Percentiles rank a stretch among this genome's conserved stretches.
Conservation (phyloP, 2,113 vertebrate genomes). For the Tamias sibiricus region DNA sequence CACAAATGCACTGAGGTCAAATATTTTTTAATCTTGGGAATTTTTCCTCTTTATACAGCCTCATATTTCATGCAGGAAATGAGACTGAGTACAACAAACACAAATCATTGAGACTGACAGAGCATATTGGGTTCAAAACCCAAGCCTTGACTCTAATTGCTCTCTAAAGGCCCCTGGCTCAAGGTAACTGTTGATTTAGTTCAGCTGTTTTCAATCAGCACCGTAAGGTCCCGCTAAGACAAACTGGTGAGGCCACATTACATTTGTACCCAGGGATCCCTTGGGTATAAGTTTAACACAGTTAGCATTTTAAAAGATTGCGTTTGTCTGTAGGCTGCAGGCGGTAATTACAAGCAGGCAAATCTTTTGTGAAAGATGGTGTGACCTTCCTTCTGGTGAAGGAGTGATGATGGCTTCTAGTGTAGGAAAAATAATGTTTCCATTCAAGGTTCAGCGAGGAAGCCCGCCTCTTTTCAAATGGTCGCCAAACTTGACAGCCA, state of each 20-base stretch:
- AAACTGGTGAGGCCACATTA: constrained; percentile 89
- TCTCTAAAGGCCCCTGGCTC: constrained; percentile 92
- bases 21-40: constrained; percentile 93
- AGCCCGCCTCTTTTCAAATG: constrained; percentile 59
- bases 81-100: constrained; percentile 91
- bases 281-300: constrained; percentile 87
- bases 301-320: constrained; percentile 90
- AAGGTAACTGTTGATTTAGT: constrained; percentile 94
- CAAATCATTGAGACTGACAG: constrained; percentile 93
- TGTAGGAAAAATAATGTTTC: constrained; percentile 87
- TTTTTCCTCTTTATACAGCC: constrained; percentile 90
- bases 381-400: constrained; percentile 85
- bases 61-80: constrained; percentile 93
- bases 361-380: constrained; percentile 87
- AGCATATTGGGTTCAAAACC: constrained; percentile 92
- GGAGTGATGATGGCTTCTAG: constrained; percentile 85
- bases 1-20: constrained; percentile 91
- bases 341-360: constrained; percentile 87
- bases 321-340: constrained; percentile 85
- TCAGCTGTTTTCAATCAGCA: constrained; percentile 94
- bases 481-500: constrained; percentile 71
- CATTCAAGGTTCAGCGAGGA: constrained; percentile 78
- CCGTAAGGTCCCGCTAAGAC: constrained; percentile 89
- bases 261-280: constrained; percentile 88
- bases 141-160: constrained; percentile 91